Evolutionary conservation across 2,797 vertebrate species (phyloP).

Genomic region (Chanos chanos): DNA sequence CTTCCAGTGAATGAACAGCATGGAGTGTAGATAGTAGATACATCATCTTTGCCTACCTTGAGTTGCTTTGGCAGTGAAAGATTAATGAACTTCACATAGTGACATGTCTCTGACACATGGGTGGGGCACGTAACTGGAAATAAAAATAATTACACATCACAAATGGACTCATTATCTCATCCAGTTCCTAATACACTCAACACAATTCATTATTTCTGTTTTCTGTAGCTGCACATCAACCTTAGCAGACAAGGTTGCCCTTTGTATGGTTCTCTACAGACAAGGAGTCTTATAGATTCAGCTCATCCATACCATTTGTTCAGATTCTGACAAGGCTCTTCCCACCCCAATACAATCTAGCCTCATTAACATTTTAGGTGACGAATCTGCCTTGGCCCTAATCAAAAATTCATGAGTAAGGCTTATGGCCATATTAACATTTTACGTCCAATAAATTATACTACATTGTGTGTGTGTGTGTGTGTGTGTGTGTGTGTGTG

Average conservation of each 20-base stretch:
- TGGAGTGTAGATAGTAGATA: background rate
- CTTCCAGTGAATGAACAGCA: background rate
- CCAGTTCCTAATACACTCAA: conserved; percentile 47
- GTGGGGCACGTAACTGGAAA: conserved; percentile 24
- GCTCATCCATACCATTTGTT: conserved; percentile 68
- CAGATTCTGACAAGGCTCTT: conserved; percentile 58
- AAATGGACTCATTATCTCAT: conserved; percentile 44
- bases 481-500: conserved; percentile 24
- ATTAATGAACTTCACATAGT: conserved; percentile 26
- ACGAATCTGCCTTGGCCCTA: conserved; percentile 64
- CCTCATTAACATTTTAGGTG: conserved; percentile 81
- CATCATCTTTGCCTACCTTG: too few relatives aligned
- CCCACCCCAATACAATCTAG: conserved; percentile 60
- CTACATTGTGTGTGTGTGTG: conserved; percentile 44
- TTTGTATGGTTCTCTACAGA: conserved; percentile 56
- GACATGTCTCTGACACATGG: conserved; percentile 26
- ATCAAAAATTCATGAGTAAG: conserved; percentile 74
- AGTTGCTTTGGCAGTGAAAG: background rate
- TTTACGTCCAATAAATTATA: conserved; percentile 75
- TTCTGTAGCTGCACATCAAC: conserved; percentile 37
- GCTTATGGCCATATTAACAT: conserved; percentile 78
- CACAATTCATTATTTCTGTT: conserved; percentile 53
- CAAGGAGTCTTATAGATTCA: conserved; percentile 48
- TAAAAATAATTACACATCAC: conserved; percentile 20
- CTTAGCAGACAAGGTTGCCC: conserved; percentile 45